These are phyloP conservation scores for Apodemus sylvaticus DNA, from an alignment of 2,113 vertebrate species.

Conservation along the genomic window DNA sequence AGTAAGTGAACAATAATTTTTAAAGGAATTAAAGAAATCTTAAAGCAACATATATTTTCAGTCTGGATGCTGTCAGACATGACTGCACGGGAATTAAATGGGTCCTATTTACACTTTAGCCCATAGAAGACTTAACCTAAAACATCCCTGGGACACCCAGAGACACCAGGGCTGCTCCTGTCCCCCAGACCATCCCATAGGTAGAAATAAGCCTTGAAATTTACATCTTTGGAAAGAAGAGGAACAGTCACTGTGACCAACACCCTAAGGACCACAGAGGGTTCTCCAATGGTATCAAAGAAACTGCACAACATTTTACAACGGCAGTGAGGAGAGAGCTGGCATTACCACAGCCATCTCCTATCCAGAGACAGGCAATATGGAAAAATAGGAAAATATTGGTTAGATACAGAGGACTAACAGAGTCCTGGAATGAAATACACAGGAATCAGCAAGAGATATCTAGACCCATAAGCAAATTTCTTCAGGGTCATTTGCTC, in stretches of 20 bases:
- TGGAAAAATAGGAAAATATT: constrained; percentile 51
- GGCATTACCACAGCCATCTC: constrained; percentile 71
- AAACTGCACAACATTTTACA: constrained; percentile 35
- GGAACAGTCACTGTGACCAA: neutral
- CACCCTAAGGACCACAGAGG: neutral
- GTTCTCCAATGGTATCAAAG: neutral
- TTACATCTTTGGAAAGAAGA: neutral
- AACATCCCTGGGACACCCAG: constrained; percentile 17
- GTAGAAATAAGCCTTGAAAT: constrained; percentile 31
- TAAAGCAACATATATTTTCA: constrained; percentile 50
- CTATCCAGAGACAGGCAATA: constrained; percentile 61
- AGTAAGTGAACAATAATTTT: constrained; percentile 48
- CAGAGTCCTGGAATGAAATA: constrained; percentile 58
- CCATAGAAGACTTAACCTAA: neutral
- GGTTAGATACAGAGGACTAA: constrained; percentile 63
- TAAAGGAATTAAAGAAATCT: constrained; percentile 39
- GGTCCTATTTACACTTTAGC: constrained; percentile 16
- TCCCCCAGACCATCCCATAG: neutral
- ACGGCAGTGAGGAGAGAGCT: constrained; percentile 59
- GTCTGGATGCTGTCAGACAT: constrained; percentile 15
- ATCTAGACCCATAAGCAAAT: constrained; percentile 58
- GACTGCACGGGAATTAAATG: constrained; percentile 23
- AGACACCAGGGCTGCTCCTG: neutral
- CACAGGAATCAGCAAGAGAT: constrained; percentile 57
- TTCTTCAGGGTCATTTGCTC: constrained; percentile 64